Conservation (phyloP, 2,113 vertebrate species). For the Cyprinodon variegatus region DNA sequence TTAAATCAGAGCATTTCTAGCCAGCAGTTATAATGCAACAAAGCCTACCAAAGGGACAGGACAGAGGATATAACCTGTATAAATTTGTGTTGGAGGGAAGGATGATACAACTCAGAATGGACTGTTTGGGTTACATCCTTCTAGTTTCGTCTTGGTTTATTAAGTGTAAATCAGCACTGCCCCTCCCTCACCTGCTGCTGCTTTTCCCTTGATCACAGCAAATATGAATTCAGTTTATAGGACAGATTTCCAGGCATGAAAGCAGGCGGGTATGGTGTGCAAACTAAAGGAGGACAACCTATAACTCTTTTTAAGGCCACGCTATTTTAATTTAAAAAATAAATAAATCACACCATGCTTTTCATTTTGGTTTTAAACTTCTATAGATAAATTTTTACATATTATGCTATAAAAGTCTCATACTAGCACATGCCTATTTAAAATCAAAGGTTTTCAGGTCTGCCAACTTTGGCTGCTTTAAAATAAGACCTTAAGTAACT, state of each 20-base stretch:
- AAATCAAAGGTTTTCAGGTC: background rate
- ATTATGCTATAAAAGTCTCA: background rate
- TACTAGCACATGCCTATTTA: too few relatives aligned
- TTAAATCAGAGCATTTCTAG: too few relatives aligned
- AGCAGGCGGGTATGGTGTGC: background rate
- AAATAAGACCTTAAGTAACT: conserved; percentile 47
- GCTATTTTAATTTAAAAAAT: background rate
- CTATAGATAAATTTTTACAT: too few relatives aligned
- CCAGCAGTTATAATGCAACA: background rate
- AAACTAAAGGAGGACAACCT: background rate
- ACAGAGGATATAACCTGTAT: too few relatives aligned
- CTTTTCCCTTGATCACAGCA: background rate
- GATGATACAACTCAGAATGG: background rate
- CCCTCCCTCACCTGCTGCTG: background rate
- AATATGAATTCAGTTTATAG: background rate
- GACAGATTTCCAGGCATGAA: background rate
- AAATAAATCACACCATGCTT: background rate
- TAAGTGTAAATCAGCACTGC: background rate
- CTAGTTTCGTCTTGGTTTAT: background rate
- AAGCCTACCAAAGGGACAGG: background rate
- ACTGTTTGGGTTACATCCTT: background rate
- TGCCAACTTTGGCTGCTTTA: background rate
- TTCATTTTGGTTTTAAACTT: background rate
- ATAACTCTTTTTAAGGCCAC: background rate
- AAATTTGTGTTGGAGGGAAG: background rate